A percentile compares a stretch with the other conserved stretches of the same genome.
These are phyloP conservation scores for Hemiprocne comata DNA, from an alignment of 2,113 vertebrate species.

Conservation along the genomic window DNA sequence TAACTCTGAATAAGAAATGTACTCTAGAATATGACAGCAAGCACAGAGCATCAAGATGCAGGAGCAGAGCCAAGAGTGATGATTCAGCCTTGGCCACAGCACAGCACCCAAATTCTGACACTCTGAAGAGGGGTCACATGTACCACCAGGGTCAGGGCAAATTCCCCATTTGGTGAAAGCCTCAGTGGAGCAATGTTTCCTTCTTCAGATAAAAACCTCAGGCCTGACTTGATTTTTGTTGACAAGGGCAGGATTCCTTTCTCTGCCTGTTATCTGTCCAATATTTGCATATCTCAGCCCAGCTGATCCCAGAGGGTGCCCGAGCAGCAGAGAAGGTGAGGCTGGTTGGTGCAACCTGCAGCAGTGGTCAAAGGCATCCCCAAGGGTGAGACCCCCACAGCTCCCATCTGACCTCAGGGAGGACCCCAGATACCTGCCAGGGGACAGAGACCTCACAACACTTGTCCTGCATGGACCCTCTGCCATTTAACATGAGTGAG, in stretches of 20 bases:
- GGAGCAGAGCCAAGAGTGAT: neutral
- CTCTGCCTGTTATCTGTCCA: neutral
- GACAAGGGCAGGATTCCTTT: neutral
- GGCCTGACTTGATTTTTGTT: neutral
- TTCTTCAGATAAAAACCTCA: neutral
- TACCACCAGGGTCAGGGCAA: neutral
- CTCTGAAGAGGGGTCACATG: neutral
- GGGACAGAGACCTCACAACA: neutral
- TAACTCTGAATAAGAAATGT: slow-evolving; percentile 12
- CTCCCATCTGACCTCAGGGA: neutral
- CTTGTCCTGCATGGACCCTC: neutral
- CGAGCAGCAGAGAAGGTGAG: neutral
- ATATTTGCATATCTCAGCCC: neutral
- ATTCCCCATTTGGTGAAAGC: neutral
- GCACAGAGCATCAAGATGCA: neutral
- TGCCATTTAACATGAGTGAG: neutral
- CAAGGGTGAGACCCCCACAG: neutral
- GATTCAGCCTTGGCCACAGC: neutral
- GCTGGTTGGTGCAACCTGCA: accelerated
- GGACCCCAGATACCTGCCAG: accelerated
- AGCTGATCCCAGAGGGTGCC: neutral
- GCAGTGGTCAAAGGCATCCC: accelerated
- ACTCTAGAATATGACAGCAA: neutral
- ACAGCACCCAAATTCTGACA: neutral
- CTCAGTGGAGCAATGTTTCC: neutral